phyloP scores from a whole-genome alignment of 2,113 vertebrate species.

The Numenius arquata region DNA sequence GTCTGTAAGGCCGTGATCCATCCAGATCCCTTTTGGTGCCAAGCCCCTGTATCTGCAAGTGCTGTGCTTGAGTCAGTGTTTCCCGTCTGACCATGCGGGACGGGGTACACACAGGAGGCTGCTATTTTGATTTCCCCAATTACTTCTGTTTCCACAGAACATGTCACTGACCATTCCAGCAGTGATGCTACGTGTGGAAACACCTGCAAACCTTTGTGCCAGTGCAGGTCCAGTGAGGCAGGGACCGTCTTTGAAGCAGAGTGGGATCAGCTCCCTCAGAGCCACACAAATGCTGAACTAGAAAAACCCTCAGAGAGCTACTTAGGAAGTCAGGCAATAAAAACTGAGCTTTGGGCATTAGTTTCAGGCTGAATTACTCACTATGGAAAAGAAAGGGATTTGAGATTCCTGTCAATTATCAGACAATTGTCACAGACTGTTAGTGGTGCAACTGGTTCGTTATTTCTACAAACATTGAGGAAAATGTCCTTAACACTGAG shows the following conservation, averaged over 20 bases:
- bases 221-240: neutral
- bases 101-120: neutral
- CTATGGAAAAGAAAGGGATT: neutral
- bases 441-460: neutral
- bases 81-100: fast-evolving
- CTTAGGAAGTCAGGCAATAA: neutral
- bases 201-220: neutral
- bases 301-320: neutral
- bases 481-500: neutral
- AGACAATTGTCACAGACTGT: neutral
- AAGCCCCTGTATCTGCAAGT: neutral
- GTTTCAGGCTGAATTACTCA: neutral
- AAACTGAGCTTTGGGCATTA: neutral
- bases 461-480: neutral
- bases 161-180: neutral
- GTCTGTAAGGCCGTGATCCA: neutral
- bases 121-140: neutral
- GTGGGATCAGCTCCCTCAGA: neutral
- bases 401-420: neutral
- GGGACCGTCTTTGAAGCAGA: neutral
- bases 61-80: neutral
- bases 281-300: neutral
- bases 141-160: neutral
- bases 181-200: fast-evolving
- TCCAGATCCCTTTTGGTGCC: neutral